A percentile compares a stretch with the other conserved stretches of the same genome.
These are phyloP conservation scores for Okamejei kenojei DNA, from an alignment of 2,797 vertebrate genomes.

Conservation along the genomic window DNA sequence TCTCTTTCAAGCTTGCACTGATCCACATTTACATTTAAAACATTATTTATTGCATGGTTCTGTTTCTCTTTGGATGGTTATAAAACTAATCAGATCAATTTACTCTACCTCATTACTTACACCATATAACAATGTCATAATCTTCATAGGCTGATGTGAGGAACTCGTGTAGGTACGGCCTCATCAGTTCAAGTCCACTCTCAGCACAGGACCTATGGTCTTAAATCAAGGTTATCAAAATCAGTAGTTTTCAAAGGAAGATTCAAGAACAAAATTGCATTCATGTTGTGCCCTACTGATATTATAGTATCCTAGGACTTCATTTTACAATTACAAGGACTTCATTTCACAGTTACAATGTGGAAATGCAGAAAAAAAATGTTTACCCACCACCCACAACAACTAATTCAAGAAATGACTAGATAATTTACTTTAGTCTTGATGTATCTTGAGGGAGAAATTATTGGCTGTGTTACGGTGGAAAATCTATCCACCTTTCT, in stretches of 20 bases:
- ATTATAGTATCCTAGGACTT: background rate
- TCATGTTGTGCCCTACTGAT: too few species aligned
- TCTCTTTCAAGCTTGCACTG: background rate
- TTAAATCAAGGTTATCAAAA: constrained; percentile 48
- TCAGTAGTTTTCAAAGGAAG: background rate
- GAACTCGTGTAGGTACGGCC: constrained; percentile 94
- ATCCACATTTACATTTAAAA: background rate
- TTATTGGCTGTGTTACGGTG: background rate
- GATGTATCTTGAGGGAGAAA: background rate
- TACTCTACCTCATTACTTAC: constrained; percentile 63
- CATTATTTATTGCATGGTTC: background rate
- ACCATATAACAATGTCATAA: constrained; percentile 99
- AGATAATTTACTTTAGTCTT: background rate
- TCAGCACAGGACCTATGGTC: constrained; percentile 98
- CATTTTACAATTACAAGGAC: background rate
- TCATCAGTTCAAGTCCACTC: constrained; percentile 93
- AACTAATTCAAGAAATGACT: background rate
- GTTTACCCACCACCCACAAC: background rate
- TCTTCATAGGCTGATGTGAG: constrained; percentile 93
- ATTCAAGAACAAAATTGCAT: background rate
- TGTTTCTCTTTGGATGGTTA: background rate
- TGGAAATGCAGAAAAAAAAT: background rate
- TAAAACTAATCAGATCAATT: background rate
- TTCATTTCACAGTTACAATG: background rate
- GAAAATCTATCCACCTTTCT: background rate